These are phyloP conservation scores for Hyposoter didymator DNA, from an alignment of 2,888 invertebrate genomes.

Conservation along the genomic window DNA sequence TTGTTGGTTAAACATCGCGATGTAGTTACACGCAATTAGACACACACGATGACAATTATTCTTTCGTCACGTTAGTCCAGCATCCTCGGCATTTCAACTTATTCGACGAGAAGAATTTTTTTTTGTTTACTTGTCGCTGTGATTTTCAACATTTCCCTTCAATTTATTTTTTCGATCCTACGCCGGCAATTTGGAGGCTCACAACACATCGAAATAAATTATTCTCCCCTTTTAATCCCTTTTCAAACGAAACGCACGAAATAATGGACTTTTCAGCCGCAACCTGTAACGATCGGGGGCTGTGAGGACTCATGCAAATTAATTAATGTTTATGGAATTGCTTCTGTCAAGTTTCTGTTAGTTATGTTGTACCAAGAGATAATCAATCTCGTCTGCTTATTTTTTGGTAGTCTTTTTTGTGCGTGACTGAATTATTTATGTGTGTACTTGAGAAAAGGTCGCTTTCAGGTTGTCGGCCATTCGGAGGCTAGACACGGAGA, in stretches of 20 bases:
- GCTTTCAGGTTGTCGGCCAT: not conserved
- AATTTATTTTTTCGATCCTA: not conserved
- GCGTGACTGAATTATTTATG: not conserved
- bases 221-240: not conserved
- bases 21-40: constrained; percentile 71
- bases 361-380: not conserved
- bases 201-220: not conserved
- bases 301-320: not conserved
- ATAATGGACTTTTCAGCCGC: not conserved
- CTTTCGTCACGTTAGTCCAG: not conserved
- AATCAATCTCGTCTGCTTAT: not conserved
- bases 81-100: not conserved
- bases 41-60: constrained; percentile 66
- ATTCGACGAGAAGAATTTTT: not conserved
- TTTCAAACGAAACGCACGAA: not conserved
- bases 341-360: constrained; percentile 4
- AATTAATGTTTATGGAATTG: not conserved
- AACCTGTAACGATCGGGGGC: not conserved
- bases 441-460: not conserved
- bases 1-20: constrained; percentile 41
- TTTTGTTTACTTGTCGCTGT: not conserved
- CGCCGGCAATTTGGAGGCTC: not conserved
- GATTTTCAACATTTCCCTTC: not conserved
- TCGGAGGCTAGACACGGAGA: constrained; percentile 4
- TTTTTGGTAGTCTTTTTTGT: not conserved